Percentiles rank a stretch among this genome's conserved stretches.
These are phyloP conservation scores for Peromyscus aztecus DNA, from an alignment of 2,797 vertebrate genomes.

Conservation along the genomic window DNA sequence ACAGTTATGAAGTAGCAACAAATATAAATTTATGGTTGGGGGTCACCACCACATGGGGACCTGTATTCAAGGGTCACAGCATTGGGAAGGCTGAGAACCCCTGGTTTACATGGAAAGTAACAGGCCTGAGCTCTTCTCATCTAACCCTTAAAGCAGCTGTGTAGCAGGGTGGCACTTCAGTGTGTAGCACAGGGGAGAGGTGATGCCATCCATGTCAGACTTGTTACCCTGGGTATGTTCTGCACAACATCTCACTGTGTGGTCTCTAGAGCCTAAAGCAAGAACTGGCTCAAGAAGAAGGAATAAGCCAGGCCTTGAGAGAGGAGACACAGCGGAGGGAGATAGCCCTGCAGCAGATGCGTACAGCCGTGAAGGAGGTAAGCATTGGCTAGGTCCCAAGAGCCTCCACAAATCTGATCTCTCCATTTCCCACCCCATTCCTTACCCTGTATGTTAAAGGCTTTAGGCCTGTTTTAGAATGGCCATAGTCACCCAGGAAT, in stretches of 20 bases:
- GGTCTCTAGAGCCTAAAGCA: slow-evolving; percentile 92
- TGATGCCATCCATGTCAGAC: neutral
- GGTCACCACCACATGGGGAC: neutral
- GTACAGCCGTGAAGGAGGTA: slow-evolving; percentile 95
- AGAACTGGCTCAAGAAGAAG: slow-evolving; percentile 95
- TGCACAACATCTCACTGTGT: neutral
- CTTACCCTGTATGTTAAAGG: slow-evolving; percentile 33
- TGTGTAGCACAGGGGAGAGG: neutral
- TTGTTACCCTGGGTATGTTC: slow-evolving; percentile 30
- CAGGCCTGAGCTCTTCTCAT: neutral
- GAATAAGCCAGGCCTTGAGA: slow-evolving; percentile 92
- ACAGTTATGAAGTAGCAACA: neutral
- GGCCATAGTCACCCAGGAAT: neutral
- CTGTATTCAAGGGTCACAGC: neutral
- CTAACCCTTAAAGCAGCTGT: neutral
- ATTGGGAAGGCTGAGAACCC: neutral
- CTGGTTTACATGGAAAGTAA: slow-evolving; percentile 11
- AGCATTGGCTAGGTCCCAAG: slow-evolving; percentile 5
- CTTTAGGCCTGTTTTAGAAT: slow-evolving; percentile 13
- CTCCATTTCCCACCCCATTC: neutral
- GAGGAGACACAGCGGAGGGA: slow-evolving; percentile 94
- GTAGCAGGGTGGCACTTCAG: neutral
- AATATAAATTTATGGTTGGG: neutral
- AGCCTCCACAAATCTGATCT: neutral
- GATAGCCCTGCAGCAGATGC: slow-evolving; percentile 92